These are phyloP conservation scores for Sterrhoptilus dennistouni DNA, from an alignment of 2,113 vertebrate genomes.

Conservation along the genomic window DNA sequence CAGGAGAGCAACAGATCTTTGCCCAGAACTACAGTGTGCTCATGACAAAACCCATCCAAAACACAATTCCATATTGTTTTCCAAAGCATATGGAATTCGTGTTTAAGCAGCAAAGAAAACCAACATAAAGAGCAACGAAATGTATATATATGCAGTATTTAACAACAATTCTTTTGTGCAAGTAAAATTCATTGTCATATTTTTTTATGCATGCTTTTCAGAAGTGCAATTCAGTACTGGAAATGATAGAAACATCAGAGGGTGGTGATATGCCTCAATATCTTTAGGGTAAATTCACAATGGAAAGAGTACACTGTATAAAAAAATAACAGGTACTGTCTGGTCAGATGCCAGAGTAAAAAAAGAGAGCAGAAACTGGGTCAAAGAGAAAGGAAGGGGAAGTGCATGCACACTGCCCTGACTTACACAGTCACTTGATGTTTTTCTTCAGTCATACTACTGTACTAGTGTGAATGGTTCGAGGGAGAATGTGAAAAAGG, in stretches of 20 bases:
- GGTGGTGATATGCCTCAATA: neutral
- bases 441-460: neutral
- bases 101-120: neutral
- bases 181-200: neutral
- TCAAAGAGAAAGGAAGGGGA: neutral
- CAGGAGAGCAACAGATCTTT: neutral
- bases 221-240: neutral
- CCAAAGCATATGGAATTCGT: neutral
- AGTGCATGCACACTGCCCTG: neutral
- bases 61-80: neutral
- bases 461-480: neutral
- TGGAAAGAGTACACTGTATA: neutral
- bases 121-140: neutral
- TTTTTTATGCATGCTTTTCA: neutral
- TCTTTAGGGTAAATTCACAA: neutral
- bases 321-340: neutral
- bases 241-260: neutral
- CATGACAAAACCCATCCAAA: neutral
- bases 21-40: neutral
- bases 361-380: neutral
- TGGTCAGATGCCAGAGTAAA: neutral
- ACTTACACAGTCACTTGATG: neutral
- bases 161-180: neutral
- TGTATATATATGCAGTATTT: neutral
- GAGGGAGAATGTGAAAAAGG: neutral